Conservation (phyloP, 2,797 vertebrate genomes). For the Ceryle rudis region DNA sequence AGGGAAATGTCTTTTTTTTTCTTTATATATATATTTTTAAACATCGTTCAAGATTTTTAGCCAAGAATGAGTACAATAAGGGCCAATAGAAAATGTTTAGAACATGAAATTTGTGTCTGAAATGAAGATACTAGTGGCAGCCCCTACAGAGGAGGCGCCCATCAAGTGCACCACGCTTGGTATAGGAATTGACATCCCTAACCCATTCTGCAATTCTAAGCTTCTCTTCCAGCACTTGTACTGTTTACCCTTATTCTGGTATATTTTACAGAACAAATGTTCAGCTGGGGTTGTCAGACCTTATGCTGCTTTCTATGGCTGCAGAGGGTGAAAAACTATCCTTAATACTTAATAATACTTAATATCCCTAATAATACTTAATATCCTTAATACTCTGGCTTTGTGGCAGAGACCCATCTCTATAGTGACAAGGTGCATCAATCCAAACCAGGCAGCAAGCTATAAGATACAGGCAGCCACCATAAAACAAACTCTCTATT, state of each 20-base stretch:
- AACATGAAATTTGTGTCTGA: neutral
- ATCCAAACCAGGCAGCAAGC: neutral
- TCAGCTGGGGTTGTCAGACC: neutral
- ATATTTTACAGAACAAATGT: neutral
- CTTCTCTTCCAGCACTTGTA: neutral
- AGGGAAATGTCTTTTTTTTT: no score
- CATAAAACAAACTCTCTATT: neutral
- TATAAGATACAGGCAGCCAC: neutral
- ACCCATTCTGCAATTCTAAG: neutral
- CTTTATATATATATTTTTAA: neutral
- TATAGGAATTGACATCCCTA: neutral
- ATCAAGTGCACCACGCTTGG: neutral
- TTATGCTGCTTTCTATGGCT: neutral
- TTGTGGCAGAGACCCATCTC: neutral
- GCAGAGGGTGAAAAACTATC: neutral
- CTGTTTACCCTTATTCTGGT: neutral
- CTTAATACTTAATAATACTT: neutral
- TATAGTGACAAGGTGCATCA: neutral
- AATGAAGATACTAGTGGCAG: neutral
- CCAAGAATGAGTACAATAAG: neutral
- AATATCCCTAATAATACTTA: no score
- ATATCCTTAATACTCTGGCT: accelerated
- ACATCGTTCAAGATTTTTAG: neutral
- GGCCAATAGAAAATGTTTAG: neutral
- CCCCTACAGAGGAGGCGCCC: neutral